These are phyloP conservation scores for Tetragnatha versicolor DNA, from an alignment of 1,140 invertebrate genomes.

Conservation along the genomic window DNA sequence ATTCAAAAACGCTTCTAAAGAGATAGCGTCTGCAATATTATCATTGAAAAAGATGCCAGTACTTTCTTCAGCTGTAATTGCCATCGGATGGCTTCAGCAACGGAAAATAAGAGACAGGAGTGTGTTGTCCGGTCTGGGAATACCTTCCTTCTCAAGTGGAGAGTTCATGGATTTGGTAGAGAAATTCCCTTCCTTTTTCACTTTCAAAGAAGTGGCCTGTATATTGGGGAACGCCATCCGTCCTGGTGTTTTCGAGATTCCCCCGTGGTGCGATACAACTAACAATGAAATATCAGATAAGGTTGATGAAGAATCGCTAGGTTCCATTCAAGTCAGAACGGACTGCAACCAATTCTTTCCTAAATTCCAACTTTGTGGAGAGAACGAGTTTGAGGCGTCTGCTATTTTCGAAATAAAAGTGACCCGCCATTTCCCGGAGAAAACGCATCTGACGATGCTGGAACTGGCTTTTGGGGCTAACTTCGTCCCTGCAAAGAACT, in stretches of 20 bases:
- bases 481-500: not conserved
- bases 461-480: not conserved
- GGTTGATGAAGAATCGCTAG: not conserved
- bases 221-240: not conserved
- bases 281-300: not conserved
- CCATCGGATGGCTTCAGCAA: not conserved
- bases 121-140: not conserved
- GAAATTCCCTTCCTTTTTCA: slow-evolving; percentile 1
- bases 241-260: not conserved
- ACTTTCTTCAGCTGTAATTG: too few relatives aligned
- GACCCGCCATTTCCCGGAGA: not conserved
- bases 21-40: too few relatives aligned
- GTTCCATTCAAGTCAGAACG: not conserved
- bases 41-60: not conserved
- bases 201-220: not conserved
- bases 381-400: not conserved
- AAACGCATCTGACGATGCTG: not conserved
- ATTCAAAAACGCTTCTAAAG: not conserved
- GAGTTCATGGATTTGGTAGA: not conserved
- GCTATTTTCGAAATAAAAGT: not conserved
- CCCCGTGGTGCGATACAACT: not conserved
- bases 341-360: not conserved
- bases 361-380: not conserved
- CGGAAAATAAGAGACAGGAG: not conserved
- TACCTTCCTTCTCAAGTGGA: not conserved